Evolutionary conservation across 1,140 invertebrate genomes (phyloP).

Genomic region (Diabrotica virgifera): DNA sequence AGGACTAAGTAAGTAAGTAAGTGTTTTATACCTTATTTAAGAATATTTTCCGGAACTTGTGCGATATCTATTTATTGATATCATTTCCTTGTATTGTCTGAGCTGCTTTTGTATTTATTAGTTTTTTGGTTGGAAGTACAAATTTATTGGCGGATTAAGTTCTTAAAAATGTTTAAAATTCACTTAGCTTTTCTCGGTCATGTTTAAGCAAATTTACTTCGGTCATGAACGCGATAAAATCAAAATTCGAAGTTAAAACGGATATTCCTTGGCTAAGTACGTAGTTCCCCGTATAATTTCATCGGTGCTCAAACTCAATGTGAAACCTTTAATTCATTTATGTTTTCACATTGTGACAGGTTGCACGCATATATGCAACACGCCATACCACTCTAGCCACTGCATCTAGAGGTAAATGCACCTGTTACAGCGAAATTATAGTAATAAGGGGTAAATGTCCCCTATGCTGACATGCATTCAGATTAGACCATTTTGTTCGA

Average conservation of each 20-base stretch:
- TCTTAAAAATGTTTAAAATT: too few species aligned
- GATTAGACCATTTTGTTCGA: neutral
- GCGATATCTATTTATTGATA: too few species aligned
- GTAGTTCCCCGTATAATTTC: neutral
- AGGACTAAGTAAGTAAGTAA: too few species aligned
- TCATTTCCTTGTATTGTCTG: too few species aligned
- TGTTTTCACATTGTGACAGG: neutral
- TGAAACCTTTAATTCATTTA: neutral
- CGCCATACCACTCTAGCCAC: neutral
- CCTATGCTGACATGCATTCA: neutral
- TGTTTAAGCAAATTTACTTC: too few species aligned
- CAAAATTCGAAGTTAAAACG: neutral
- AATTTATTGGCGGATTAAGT: too few species aligned
- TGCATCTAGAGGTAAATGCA: neutral
- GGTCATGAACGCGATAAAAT: too few species aligned
- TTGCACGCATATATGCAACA: neutral
- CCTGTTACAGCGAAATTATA: neutral
- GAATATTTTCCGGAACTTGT: too few species aligned
- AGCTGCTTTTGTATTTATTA: too few species aligned
- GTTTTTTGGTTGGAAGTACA: too few species aligned
- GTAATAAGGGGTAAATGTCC: neutral
- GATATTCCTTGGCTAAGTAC: neutral
- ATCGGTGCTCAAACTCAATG: neutral
- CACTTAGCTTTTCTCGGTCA: too few species aligned
- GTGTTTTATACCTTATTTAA: too few species aligned